phyloP scores from a whole-genome alignment of 2,888 invertebrate species.

The Buathra laborator region DNA sequence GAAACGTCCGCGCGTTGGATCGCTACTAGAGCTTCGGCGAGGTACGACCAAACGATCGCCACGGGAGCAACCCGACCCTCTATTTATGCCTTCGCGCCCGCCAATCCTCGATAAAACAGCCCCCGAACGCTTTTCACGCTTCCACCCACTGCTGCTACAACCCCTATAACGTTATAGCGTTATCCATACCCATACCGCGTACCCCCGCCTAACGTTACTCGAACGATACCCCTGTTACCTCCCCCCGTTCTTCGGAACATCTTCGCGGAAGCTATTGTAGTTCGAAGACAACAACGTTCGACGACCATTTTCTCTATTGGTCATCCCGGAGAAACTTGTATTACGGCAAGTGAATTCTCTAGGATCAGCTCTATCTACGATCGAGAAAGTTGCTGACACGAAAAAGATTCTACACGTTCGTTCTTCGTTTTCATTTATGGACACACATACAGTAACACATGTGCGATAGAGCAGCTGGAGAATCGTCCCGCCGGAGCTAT shows the following conservation, averaged over 20 bases:
- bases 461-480: background rate
- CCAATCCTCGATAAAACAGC: slow-evolving; percentile 71
- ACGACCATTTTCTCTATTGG: slow-evolving; percentile 51
- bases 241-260: slow-evolving; percentile 4
- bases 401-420: slow-evolving; percentile 41
- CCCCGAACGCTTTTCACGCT: slow-evolving; percentile 61
- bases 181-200: slow-evolving; percentile 29
- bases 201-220: background rate
- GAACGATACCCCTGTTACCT: slow-evolving; percentile 35
- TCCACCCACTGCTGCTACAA: slow-evolving; percentile 34
- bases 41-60: slow-evolving; percentile 78
- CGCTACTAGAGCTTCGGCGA: slow-evolving; percentile 70
- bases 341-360: slow-evolving; percentile 43
- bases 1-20: slow-evolving; percentile 68
- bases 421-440: slow-evolving; percentile 54
- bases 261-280: slow-evolving; percentile 38
- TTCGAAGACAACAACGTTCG: slow-evolving; percentile 27
- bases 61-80: slow-evolving; percentile 78
- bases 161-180: slow-evolving; percentile 62
- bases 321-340: slow-evolving; percentile 51
- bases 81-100: slow-evolving; percentile 73
- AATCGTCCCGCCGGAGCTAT: slow-evolving; percentile 42
- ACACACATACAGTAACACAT: slow-evolving; percentile 8
- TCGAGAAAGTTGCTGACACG: slow-evolving; percentile 60
- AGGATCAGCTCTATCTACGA: slow-evolving; percentile 50